phyloP scores from a whole-genome alignment of 2,888 invertebrate genomes.

The Troilus luridus region DNA sequence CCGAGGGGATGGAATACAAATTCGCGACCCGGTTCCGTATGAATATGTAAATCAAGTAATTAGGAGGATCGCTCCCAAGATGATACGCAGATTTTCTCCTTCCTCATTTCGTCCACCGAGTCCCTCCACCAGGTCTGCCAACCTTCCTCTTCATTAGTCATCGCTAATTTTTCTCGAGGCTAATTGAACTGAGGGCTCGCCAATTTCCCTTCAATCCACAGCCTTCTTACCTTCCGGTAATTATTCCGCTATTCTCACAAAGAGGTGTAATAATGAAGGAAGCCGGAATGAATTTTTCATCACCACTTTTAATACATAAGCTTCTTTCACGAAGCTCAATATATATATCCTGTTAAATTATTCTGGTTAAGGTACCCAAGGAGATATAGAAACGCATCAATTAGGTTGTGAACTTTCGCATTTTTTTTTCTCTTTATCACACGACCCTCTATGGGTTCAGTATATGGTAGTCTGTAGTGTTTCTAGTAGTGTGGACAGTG shows the following conservation, averaged over 20 bases:
- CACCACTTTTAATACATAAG: background rate
- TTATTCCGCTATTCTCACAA: background rate
- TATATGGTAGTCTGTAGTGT: no score
- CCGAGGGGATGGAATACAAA: slow-evolving; percentile 15
- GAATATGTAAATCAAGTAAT: slow-evolving; percentile 45
- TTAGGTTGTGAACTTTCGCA: no score
- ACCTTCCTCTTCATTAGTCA: background rate
- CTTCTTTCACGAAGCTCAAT: no score
- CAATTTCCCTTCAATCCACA: background rate
- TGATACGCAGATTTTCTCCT: slow-evolving; percentile 42
- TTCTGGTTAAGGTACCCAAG: no score
- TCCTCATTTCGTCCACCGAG: background rate
- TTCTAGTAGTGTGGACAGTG: no score
- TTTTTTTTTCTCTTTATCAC: no score
- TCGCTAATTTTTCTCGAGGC: background rate
- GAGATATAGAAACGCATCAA: no score
- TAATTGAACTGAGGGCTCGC: background rate
- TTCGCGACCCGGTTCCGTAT: background rate
- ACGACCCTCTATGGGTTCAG: no score
- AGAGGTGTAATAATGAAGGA: no score
- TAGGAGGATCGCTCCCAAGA: slow-evolving; percentile 1
- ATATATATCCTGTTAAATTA: no score
- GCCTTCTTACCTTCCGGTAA: background rate
- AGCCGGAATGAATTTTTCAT: no score
- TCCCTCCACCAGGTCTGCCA: background rate